Evolutionary conservation across 1,140 invertebrate genomes (phyloP).

Genomic region (Drosophila watanabei): DNA sequence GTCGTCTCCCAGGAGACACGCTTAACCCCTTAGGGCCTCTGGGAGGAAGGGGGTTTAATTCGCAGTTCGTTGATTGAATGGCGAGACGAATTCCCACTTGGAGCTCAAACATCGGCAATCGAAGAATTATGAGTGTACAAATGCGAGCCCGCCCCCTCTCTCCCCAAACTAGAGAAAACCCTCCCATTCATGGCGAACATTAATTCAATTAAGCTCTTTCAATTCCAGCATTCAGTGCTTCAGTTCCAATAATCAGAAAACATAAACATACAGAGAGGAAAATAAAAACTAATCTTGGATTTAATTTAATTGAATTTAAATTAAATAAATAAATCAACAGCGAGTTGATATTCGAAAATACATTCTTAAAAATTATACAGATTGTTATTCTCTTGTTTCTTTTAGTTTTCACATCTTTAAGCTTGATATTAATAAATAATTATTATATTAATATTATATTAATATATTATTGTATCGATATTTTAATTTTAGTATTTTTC

Average conservation of each 20-base stretch:
- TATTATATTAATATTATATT: no score
- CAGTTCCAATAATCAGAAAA: constrained; percentile 28
- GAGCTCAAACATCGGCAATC: constrained; percentile 37
- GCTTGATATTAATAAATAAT: no score
- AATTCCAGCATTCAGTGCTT: constrained; percentile 26
- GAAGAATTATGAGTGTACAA: constrained; percentile 36
- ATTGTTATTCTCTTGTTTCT: no score
- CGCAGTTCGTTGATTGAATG: constrained; percentile 34
- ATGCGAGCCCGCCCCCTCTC: background rate
- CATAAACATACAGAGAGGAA: background rate
- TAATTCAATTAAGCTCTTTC: constrained; percentile 73
- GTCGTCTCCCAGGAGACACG: no score
- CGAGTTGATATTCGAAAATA: background rate
- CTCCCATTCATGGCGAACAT: constrained; percentile 36
- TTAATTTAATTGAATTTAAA: background rate
- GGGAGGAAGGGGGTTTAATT: constrained; percentile 9
- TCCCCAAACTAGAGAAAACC: constrained; percentile 16
- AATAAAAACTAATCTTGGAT: background rate
- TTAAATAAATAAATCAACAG: no score
- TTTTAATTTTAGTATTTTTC: no score
- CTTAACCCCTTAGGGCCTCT: constrained; percentile 6
- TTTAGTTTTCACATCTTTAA: no score
- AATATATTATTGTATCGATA: no score
- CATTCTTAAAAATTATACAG: background rate
- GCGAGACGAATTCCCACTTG: constrained; percentile 37